Conservation (phyloP, 23 tunicate species). For the Styela plicata region DNA sequence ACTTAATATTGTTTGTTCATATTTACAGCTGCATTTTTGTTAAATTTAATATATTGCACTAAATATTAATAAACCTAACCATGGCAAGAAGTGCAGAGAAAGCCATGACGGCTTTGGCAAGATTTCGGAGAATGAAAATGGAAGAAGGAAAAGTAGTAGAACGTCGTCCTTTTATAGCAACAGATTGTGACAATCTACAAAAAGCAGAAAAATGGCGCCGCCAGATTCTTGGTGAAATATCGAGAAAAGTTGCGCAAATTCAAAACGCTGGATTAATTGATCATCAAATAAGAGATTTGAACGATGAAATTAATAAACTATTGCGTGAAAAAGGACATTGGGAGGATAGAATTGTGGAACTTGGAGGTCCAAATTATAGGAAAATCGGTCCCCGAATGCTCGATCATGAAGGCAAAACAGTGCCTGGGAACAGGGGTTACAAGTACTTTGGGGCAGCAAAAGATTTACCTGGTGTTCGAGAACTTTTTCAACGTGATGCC, state of each 20-base stretch:
- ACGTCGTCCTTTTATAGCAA: slow-evolving; percentile 88
- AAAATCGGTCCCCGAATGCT: slow-evolving; percentile 95
- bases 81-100: slow-evolving; percentile 91
- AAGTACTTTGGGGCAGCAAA: slow-evolving; percentile 99
- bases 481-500: slow-evolving; percentile 80
- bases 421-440: slow-evolving; percentile 97
- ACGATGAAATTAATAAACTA: slow-evolving; percentile 97
- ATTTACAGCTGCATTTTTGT: no score
- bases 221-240: slow-evolving; percentile 92
- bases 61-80: neutral
- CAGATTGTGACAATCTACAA: slow-evolving; percentile 62
- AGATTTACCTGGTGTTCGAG: slow-evolving; percentile 97
- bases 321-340: slow-evolving; percentile 96
- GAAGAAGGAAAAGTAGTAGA: slow-evolving; percentile 90
- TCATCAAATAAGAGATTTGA: slow-evolving; percentile 93
- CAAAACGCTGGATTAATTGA: slow-evolving; percentile 97
- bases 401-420: slow-evolving; percentile 95
- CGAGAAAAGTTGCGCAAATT: slow-evolving; percentile 98
- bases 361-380: slow-evolving; percentile 90
- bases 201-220: slow-evolving; percentile 98
- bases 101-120: slow-evolving; percentile 97
- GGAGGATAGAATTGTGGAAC: slow-evolving; percentile 85
- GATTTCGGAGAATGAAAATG: slow-evolving; percentile 94
- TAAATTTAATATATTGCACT: neutral
- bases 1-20: no score